Evolutionary conservation across 2,888 invertebrate species (phyloP), one percentile per base, ranked within the genome.

Genomic region (Lasioglossum zephyrum): DNA sequence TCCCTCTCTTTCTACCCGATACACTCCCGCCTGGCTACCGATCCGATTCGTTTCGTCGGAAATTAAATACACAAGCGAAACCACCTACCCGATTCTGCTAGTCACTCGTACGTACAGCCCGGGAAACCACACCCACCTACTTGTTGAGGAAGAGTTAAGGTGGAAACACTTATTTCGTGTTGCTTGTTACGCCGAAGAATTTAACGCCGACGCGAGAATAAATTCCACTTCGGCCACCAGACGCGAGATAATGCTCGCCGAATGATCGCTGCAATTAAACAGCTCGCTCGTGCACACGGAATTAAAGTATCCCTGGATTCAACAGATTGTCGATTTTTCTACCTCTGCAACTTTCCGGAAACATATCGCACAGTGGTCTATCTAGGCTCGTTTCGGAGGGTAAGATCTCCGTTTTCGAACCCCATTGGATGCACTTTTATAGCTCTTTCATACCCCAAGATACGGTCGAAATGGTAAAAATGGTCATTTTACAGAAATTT

Each of bases 61-160:
- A 94, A 94, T 94, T 94, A 94, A 94, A 94, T 94, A 94, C 93
- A 93, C 92, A 91, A 92, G 90, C 89, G 84, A 81, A 66, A 22
- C 72, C 47, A 66, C 78, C 72, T 53, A 53, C 70, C 63, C 81
- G 31, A 73, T 16, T n/a, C 72, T n/a, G 6, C 66, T 63, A 85
- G 70, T 74, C 74, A 77, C 77, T 31, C 70, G 78, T 44, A 66
- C 73, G 36, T 76, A 79, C 70, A 39, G 53, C 63, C 72, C 83
- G 86, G 84, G 91, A 36, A 92, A 92, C 92, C 93, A 91, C 93
- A 89, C 91, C 91, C 89, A 91, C 88, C 93, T 92, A 93, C 93
- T 93, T 92, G 93, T 91, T 92, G 92, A 93, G 90, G 91, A 89
- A 82, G 89, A 92, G 89, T 88, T 89, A 90, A 92, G 90, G 87